Evolutionary conservation across 2,797 vertebrate genomes (phyloP).

Genomic region (Petrocephalus schoutedeni): DNA sequence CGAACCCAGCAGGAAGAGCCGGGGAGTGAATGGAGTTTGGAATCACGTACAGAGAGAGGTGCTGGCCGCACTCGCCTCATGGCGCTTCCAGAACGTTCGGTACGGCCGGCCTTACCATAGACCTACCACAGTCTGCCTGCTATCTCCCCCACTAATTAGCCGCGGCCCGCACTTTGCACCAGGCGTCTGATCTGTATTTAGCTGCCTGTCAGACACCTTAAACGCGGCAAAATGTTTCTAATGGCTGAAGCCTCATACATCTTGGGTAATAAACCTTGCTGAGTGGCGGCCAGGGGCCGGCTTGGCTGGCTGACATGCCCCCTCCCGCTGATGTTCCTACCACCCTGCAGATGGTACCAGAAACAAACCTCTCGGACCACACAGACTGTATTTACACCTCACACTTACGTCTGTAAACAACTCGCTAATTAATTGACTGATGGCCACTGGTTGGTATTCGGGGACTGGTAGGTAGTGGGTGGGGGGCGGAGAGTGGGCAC

Average conservation of each 20-base stretch:
- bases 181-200: neutral
- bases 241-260: neutral
- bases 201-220: constrained; percentile 1
- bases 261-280: neutral
- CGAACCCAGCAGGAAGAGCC: neutral
- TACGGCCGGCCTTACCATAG: neutral
- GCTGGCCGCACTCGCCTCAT: neutral
- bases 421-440: constrained; percentile 54
- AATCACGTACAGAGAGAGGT: neutral
- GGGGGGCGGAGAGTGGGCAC: neutral
- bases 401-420: constrained; percentile 56
- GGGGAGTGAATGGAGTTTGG: neutral
- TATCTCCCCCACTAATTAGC: neutral
- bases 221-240: neutral
- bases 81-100: neutral
- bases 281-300: neutral
- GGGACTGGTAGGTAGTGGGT: constrained; percentile 31
- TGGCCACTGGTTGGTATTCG: constrained; percentile 35
- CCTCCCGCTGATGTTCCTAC: constrained; percentile 39
- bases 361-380: constrained; percentile 52
- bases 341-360: constrained; percentile 43
- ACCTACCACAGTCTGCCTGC: neutral
- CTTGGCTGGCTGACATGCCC: constrained; percentile 28
- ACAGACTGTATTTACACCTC: constrained; percentile 66
- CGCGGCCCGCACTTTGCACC: neutral